phyloP scores from a whole-genome alignment of 2,888 invertebrate genomes.

The Drosophila conformis region DNA sequence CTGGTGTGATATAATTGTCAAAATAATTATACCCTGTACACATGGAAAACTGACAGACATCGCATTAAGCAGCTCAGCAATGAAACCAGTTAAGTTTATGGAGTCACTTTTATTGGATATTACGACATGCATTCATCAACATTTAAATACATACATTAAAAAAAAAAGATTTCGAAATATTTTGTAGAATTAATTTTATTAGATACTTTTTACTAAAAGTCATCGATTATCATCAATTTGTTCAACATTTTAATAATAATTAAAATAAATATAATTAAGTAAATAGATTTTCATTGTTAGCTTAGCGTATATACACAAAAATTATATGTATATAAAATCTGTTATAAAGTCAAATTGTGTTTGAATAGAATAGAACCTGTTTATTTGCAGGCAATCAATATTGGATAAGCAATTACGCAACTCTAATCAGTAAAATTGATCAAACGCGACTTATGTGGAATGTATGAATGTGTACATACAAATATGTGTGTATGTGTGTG shows the following conservation, averaged over 20 bases:
- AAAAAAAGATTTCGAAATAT: background rate
- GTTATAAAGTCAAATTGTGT: background rate
- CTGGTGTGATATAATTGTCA: background rate
- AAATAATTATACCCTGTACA: background rate
- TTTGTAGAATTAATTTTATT: background rate
- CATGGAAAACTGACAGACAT: background rate
- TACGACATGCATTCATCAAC: background rate
- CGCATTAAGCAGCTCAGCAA: background rate
- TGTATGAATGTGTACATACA: background rate
- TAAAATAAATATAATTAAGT: background rate
- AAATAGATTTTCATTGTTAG: background rate
- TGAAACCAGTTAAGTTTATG: background rate
- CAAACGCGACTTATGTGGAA: slow-evolving; percentile 14
- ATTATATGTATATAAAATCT: background rate
- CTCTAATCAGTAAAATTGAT: slow-evolving; percentile 13
- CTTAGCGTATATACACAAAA: background rate
- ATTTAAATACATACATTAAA: background rate
- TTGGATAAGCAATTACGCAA: slow-evolving; percentile 15
- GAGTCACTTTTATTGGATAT: background rate
- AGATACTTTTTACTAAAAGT: background rate
- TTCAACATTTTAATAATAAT: background rate
- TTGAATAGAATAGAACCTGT: background rate
- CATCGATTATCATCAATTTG: background rate
- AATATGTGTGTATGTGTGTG: background rate
- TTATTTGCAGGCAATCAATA: slow-evolving; percentile 3